Evolutionary conservation across 2,113 vertebrate species (phyloP).

Genomic region (Varanus salvator): DNA sequence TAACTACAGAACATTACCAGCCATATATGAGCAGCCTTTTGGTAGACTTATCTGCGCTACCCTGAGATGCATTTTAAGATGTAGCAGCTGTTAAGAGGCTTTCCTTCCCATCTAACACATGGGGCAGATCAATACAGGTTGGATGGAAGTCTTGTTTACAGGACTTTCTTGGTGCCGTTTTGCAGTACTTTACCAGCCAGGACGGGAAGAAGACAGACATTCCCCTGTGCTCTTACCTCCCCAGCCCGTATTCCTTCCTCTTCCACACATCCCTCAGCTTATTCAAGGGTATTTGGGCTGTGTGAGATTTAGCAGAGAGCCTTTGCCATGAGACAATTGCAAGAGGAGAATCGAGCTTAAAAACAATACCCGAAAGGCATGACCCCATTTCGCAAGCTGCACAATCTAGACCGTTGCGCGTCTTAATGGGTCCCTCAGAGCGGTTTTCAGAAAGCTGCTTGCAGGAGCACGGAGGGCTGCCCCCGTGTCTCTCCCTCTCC

Average conservation of each 20-base stretch:
- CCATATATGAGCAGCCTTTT: background rate
- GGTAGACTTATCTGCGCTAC: background rate
- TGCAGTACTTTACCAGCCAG: background rate
- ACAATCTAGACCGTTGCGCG: background rate
- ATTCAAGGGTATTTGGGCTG: constrained; percentile 14
- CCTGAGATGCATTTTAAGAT: background rate
- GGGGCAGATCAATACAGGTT: background rate
- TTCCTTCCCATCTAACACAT: background rate
- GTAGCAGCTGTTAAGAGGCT: constrained; percentile 1
- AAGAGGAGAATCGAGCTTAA: background rate
- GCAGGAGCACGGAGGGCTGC: background rate
- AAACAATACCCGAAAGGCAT: constrained; percentile 12
- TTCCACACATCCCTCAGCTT: background rate
- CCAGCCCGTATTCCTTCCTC: too few relatives aligned
- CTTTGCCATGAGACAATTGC: background rate
- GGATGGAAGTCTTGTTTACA: constrained; percentile 31
- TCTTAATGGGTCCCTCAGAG: constrained; percentile 29
- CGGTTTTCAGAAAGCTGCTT: background rate
- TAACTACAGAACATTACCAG: background rate
- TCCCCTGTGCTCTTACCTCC: background rate
- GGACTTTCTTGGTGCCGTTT: background rate
- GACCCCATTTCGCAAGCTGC: constrained; percentile 19
- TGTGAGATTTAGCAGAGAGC: background rate
- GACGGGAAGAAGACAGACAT: background rate
- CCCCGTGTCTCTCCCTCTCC: too few relatives aligned